A percentile compares a stretch with the other conserved stretches of the same genome.
These are phyloP conservation scores for Stramonita haemastoma DNA, from an alignment of 2,888 invertebrate species.

Conservation along the genomic window DNA sequence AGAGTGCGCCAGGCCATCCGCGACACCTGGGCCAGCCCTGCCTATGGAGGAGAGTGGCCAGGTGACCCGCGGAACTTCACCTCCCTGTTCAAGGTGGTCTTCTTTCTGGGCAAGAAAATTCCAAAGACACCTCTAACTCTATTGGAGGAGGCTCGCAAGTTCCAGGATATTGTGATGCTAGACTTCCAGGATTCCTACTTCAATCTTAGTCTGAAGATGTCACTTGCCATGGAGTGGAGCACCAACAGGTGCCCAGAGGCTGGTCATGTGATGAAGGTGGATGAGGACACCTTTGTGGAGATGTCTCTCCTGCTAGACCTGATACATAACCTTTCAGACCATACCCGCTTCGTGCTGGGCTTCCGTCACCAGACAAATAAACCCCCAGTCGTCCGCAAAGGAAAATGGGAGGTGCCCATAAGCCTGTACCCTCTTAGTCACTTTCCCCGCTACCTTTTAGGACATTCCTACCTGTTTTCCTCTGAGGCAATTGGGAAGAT, in stretches of 20 bases:
- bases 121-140: background rate
- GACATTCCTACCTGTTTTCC: slow-evolving; percentile 31
- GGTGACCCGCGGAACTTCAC: background rate
- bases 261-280: slow-evolving; percentile 22
- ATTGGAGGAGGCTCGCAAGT: background rate
- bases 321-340: background rate
- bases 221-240: background rate
- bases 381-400: background rate
- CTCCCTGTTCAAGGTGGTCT: slow-evolving; percentile 20
- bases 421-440: slow-evolving; percentile 1
- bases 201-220: slow-evolving; percentile 32
- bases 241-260: background rate
- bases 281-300: slow-evolving; percentile 34
- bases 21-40: slow-evolving; percentile 20
- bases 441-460: slow-evolving; percentile 28
- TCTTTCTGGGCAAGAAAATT: slow-evolving; percentile 14
- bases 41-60: slow-evolving; percentile 13
- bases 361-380: background rate
- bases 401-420: slow-evolving; percentile 16
- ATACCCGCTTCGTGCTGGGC: background rate
- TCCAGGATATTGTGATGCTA: slow-evolving; percentile 23
- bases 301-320: slow-evolving; percentile 23
- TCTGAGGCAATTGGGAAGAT: background rate
- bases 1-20: background rate
- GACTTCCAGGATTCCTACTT: slow-evolving; percentile 27